Evolutionary conservation across 2,797 vertebrate species (phyloP).

Genomic region (Periophthalmus magnuspinnatus): DNA sequence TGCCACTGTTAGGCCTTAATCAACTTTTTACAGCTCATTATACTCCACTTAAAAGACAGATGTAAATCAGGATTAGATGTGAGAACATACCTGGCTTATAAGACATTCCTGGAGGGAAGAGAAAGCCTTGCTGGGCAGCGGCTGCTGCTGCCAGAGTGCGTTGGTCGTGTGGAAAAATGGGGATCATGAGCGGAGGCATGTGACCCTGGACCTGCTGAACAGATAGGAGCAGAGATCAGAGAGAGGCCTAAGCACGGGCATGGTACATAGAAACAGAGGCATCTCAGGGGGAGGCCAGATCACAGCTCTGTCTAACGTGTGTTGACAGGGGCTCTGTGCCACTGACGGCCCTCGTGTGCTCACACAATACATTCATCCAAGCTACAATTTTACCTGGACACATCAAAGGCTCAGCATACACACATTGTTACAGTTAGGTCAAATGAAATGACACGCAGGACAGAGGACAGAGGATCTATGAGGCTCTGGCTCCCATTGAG

Average conservation of each 20-base stretch:
- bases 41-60: neutral
- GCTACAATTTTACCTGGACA: constrained; percentile 75
- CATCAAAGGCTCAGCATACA: constrained; percentile 76
- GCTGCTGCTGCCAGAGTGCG: constrained; percentile 97
- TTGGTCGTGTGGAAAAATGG: constrained; percentile 99
- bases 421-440: constrained; percentile 69
- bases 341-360: constrained; percentile 70
- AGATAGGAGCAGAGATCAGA: constrained; percentile 97
- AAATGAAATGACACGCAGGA: constrained; percentile 53
- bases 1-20: constrained; percentile 24
- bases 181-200: constrained; percentile 99
- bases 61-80: constrained; percentile 35
- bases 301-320: constrained; percentile 85
- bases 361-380: constrained; percentile 80
- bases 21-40: constrained; percentile 9
- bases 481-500: constrained; percentile 9
- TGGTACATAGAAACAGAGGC: constrained; percentile 62
- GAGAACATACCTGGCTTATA: constrained; percentile 94
- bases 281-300: constrained; percentile 81
- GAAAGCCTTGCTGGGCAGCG: constrained; percentile 98
- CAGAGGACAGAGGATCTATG: constrained; percentile 21
- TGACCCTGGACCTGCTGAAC: constrained; percentile 99
- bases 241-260: constrained; percentile 70
- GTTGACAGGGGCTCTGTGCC: constrained; percentile 83
- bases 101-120: constrained; percentile 98